Base-by-base conservation (phyloP, 2,113 vertebrate genomes). In the Rostratula benghalensis region DNA sequence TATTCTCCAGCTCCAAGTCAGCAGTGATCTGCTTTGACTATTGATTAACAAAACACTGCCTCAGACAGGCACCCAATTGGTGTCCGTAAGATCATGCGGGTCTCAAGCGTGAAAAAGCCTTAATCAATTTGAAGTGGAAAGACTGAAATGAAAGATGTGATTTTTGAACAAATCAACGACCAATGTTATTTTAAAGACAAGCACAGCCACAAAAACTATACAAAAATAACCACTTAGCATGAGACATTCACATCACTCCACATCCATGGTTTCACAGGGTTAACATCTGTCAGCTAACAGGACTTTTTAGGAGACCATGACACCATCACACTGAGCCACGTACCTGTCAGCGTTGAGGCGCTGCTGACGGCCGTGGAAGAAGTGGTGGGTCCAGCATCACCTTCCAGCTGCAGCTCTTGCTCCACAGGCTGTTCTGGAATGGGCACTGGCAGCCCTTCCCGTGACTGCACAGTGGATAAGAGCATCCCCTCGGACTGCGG, bases 371-470 rank as follows among this genome's bases (percentile, higher is more conserved):
- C 96, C 23, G 97, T 97, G 60, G 98, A 97, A 1, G 98, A 97
- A 1, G 98, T 97, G 74, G 97, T 97, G 75, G 98, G 96, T 23
- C 97, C 97, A 9, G 90, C 30, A 4, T 98, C 98, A 91, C 98
- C 98, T 7, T 98, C 98, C 85, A 99, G 97, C 81, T 97, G 98
- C 83, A 98, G 97, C 80, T 98, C 98, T n/a, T 97, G 98, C 97
- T 99, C 98, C 95, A 98, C 69, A 3, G 98, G 98, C 85, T 98
- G 98, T 45, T 99, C 99, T 6, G 98, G 98, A 50, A 98, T 98
- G 91, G 98, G 97, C 48, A 98, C 96, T 0, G 99, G 98, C 45
- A 98, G 92, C 41, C 99, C 98, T 11, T 99, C 99, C 37, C 97
- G 95, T 0, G 97, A 85, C n/a, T 89, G 92, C 46, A 89, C 69